Base-by-base conservation (phyloP, 2,113 vertebrate genomes). In the Axis porcinus region DNA sequence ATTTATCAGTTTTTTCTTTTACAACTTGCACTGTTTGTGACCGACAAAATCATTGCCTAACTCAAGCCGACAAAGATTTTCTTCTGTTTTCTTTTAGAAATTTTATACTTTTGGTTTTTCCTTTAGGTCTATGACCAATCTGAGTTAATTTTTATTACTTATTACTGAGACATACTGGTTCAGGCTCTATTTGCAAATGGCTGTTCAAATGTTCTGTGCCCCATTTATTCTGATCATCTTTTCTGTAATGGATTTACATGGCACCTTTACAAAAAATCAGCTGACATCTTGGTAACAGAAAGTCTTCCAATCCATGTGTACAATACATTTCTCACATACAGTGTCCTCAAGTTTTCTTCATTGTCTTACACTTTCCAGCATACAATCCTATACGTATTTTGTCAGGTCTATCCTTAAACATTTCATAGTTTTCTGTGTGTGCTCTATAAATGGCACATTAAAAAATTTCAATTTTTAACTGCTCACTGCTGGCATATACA, bases 311-410 rank as follows among this genome's bases (percentile, higher is more conserved):
- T 23, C 5, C 23, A 8, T 13, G 30, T 57, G 43, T 6, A 30
- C 1, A 12, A 33, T 6, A 30, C 1, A 12, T 3, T 17, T 88
- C 89, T 62, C 76, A 62, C 1, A 21, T 10, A 36, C 3, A 28
- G 33, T 15, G 33, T 81, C 57, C 57, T 17, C 7, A 45, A 28
- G 25, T 62, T 27, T 36, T 36, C 89, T 36, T 40, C 89, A 30
- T 2, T n/a, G 45, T 30, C 57, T 82, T 28, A 19, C 7, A 81
- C 52, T 81, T 50, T 27, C 4, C 15, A 9, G 30, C 64, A 78
- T 1, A 58, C 23, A 58, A 16, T 15, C 21, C 43, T 60, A 14
- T 0, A 74, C 4, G 0, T 7, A 55, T 19, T 64, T 23, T 27
- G 28, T 47, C 28, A 76, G 9, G 36, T 6, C 15, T 15, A 6